A percentile compares a stretch with the other conserved stretches of the same genome.
These are phyloP conservation scores for Tympanoctomys barrerae DNA, from an alignment of 2,797 vertebrate species.

Conservation along the genomic window DNA sequence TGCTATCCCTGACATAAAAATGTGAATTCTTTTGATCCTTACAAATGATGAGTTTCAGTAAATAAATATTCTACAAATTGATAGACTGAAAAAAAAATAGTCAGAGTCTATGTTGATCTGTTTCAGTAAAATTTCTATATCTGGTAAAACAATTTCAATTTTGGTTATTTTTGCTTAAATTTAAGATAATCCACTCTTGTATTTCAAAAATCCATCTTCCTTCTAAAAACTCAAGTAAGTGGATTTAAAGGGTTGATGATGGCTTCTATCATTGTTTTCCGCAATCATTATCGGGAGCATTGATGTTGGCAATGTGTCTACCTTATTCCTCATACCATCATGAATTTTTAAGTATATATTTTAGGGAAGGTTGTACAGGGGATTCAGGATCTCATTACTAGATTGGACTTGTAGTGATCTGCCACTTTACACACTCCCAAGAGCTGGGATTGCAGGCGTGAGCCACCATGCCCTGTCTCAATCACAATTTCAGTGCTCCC, in stretches of 20 bases:
- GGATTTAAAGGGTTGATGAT: not conserved
- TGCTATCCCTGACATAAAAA: not conserved
- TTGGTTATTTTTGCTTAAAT: not conserved
- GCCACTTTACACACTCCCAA: too few species aligned
- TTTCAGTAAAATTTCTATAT: not conserved
- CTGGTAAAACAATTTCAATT: not conserved
- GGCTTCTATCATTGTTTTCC: not conserved
- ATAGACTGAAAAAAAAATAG: conserved; percentile 19
- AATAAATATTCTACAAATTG: not conserved
- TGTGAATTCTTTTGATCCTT: not conserved
- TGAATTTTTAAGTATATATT: not conserved
- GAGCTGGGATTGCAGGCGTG: too few species aligned
- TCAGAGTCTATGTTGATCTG: not conserved
- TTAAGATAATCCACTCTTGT: not conserved
- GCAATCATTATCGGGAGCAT: not conserved
- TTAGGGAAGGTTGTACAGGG: too few species aligned
- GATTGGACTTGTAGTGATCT: too few species aligned
- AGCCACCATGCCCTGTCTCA: too few species aligned
- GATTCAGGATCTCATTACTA: too few species aligned
- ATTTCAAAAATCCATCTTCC: not conserved
- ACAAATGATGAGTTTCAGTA: not conserved
- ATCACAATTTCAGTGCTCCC: too few species aligned
- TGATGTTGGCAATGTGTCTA: not conserved
- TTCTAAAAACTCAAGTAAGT: not conserved
- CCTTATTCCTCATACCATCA: not conserved